A percentile compares a stretch with the other conserved stretches of the same genome.
Conservation (phyloP, 1,140 invertebrate genomes). For the Halictus rubicundus region DNA sequence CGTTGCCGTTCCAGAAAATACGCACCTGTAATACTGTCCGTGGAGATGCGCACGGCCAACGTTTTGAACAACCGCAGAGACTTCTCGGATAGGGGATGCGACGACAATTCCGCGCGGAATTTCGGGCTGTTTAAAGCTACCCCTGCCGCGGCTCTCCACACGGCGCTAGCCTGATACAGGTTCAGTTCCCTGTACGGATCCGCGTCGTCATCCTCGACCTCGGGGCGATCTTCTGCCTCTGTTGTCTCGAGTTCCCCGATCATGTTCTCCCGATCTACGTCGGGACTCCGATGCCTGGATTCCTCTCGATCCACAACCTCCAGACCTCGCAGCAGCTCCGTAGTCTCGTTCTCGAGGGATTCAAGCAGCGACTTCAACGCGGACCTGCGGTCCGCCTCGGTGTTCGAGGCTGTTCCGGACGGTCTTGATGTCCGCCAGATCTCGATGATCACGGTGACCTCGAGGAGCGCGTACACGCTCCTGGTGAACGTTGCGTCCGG, state of each 20-base stretch:
- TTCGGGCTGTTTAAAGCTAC: constrained; percentile 82
- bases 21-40: constrained; percentile 71
- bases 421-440: constrained; percentile 72
- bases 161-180: constrained; percentile 74
- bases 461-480: constrained; percentile 83
- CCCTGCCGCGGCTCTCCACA: constrained; percentile 83
- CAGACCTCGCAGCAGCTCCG: constrained; percentile 66
- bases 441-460: constrained; percentile 83
- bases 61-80: constrained; percentile 66
- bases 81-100: constrained; percentile 65
- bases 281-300: not conserved
- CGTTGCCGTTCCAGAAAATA: not conserved
- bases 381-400: constrained; percentile 57
- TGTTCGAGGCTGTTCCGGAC: not conserved
- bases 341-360: constrained; percentile 79
- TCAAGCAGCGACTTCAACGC: constrained; percentile 81
- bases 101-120: constrained; percentile 79
- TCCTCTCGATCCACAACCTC: constrained; percentile 24
- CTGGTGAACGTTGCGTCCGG: constrained; percentile 81
- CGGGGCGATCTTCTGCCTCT: not conserved
- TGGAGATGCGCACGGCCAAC: constrained; percentile 69
- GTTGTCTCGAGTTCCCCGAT: not conserved
- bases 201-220: not conserved
- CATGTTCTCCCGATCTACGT: too few relatives aligned
- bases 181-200: constrained; percentile 46